Evolutionary conservation across 2,888 invertebrate genomes (phyloP).

Genomic region (Magallana nippona): DNA sequence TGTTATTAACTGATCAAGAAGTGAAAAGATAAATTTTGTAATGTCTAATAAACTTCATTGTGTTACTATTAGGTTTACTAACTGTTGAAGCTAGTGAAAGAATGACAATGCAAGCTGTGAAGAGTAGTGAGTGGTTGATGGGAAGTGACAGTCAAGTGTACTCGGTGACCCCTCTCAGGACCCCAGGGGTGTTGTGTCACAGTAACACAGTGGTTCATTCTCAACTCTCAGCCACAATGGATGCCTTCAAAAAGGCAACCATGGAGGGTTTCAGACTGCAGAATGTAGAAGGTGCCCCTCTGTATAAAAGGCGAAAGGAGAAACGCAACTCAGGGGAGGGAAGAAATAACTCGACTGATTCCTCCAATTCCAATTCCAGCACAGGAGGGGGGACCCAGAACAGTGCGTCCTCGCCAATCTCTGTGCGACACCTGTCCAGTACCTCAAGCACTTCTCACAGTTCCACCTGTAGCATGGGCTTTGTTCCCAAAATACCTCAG

Average conservation of each 20-base stretch:
- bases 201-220: constrained; percentile 81
- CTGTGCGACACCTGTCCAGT: constrained; percentile 67
- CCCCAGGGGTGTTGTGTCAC: constrained; percentile 83
- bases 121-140: constrained; percentile 86
- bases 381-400: constrained; percentile 4
- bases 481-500: constrained; percentile 55
- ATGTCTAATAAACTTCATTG: background rate
- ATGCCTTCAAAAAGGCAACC: constrained; percentile 86
- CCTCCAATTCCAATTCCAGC: constrained; percentile 65
- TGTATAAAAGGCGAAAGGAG: constrained; percentile 83
- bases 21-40: background rate
- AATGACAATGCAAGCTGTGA: constrained; percentile 85
- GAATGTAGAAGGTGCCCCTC: constrained; percentile 87
- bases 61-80: constrained; percentile 83
- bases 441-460: constrained; percentile 65
- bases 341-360: constrained; percentile 74
- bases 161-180: constrained; percentile 83
- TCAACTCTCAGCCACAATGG: constrained; percentile 84
- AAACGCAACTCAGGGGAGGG: constrained; percentile 75
- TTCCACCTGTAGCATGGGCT: constrained; percentile 71
- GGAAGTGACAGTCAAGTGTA: constrained; percentile 76
- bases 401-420: constrained; percentile 47
- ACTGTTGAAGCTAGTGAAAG: constrained; percentile 89
- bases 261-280: constrained; percentile 87
- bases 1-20: background rate